Evolutionary conservation across 2,113 vertebrate genomes (phyloP).

Genomic region (Macroglossus sobrinus): DNA sequence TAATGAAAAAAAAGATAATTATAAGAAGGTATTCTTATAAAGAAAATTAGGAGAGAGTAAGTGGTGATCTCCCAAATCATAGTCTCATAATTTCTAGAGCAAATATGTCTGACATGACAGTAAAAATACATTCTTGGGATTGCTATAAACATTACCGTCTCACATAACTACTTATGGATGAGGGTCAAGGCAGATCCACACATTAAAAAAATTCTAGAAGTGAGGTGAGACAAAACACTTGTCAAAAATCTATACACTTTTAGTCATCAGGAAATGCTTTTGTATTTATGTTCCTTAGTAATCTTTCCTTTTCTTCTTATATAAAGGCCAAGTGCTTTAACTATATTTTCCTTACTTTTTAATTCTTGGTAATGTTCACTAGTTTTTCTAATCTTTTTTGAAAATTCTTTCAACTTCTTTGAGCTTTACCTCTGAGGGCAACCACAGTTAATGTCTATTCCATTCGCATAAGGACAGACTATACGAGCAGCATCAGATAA

Average conservation of each 20-base stretch:
- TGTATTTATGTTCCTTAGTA: background rate
- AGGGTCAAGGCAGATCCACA: constrained; percentile 20
- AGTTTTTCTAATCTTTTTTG: constrained; percentile 56
- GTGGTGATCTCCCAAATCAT: background rate
- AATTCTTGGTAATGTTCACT: constrained; percentile 43
- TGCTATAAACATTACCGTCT: background rate
- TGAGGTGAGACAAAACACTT: background rate
- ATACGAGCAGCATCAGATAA: constrained; percentile 92
- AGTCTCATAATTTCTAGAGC: background rate
- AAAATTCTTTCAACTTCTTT: constrained; percentile 57
- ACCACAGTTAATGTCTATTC: constrained; percentile 97
- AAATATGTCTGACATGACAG: background rate
- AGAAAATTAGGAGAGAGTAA: constrained; percentile 31
- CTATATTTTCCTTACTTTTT: constrained; percentile 22
- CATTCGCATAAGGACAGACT: constrained; percentile 92
- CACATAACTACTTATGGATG: background rate
- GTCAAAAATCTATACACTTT: background rate
- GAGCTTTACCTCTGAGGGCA: constrained; percentile 94
- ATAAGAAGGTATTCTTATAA: background rate
- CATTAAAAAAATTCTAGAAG: background rate
- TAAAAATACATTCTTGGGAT: background rate
- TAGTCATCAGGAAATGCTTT: background rate
- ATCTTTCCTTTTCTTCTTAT: background rate
- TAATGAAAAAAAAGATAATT: background rate
- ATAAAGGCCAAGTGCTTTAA: background rate